Base-by-base conservation (phyloP, 1,140 invertebrate species). In the Apolygus lucorum region DNA sequence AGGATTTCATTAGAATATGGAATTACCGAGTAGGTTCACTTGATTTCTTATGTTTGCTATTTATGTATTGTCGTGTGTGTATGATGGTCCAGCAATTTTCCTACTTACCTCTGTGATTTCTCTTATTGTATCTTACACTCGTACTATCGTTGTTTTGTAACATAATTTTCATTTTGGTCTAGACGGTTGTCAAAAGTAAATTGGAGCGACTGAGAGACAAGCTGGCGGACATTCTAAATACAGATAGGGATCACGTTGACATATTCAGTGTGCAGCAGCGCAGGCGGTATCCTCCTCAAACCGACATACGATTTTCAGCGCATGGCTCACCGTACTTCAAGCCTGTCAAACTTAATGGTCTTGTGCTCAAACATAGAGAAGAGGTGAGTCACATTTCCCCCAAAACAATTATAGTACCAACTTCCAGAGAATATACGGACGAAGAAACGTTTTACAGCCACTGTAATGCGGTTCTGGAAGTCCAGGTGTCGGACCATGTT, bases 311-410 rank as follows among this genome's bases (percentile, higher is more conserved):
- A 74, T 99, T 96, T 79, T 88, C 95, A 1, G 96, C 94, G 4
- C 94, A 97, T 81, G 94, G 93, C 0, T 96, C 95, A 0, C 93
- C 95, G 1, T 98, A 96, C 78, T 96, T 96, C 75, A 96, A 97
- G 76, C 89, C 95, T 0, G 92, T 95, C 0, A 87, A 92, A 81
- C 82, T 98, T 42, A 95, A 98, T 79, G 95, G 95, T 25, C 90
- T 96, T 49, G 90, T 98, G 0, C 79, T 95, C n/a, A 90, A 95
- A 84, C 90, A 98, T 77, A 85, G 92, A 71, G 90, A 93, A 82
- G 89, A 95, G 79, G 87, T 88, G 79, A 76, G 71, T 62, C 17
- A 17, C 34, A 8, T 49, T 49, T n/a, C n/a, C n/a, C n/a, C n/a
- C n/a, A n/a, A n/a, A n/a, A n/a, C n/a, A n/a, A n/a, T n/a, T n/a